Evolutionary conservation across 2,113 vertebrate species (phyloP).

Genomic region (Clupea harengus): DNA sequence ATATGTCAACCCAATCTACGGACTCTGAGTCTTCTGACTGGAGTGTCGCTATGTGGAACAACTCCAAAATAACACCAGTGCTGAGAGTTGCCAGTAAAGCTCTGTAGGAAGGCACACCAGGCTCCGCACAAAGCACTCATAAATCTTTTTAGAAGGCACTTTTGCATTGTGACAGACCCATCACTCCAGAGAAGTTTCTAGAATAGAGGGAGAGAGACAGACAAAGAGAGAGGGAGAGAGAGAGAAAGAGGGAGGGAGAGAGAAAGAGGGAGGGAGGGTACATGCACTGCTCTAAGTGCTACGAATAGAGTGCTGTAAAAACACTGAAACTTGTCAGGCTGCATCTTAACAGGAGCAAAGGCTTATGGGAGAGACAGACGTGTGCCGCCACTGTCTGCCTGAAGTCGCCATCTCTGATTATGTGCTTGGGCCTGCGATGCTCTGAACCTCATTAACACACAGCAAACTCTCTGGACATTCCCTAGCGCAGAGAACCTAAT

Average conservation of each 20-base stretch:
- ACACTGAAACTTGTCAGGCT: not conserved
- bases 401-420: not conserved
- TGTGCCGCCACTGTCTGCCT: not conserved
- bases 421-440: not conserved
- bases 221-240: not conserved
- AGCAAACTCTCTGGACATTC: not conserved
- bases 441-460: not conserved
- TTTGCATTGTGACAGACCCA: constrained; percentile 49
- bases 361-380: not conserved
- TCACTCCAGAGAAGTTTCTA: constrained; percentile 46
- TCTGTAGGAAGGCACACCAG: constrained; percentile 47
- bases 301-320: not conserved
- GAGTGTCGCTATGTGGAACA: not conserved
- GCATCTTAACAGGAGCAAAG: not conserved
- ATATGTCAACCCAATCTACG: not conserved
- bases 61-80: constrained; percentile 18
- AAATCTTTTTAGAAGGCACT: constrained; percentile 53
- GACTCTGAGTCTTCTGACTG: not conserved
- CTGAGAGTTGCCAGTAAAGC: constrained; percentile 52
- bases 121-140: constrained; percentile 54
- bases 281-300: not conserved
- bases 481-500: not conserved
- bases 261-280: not conserved
- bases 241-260: not conserved
- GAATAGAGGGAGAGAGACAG: not conserved